These are phyloP conservation scores for Nebria brevicollis DNA, from an alignment of 2,888 invertebrate genomes.

Conservation along the genomic window DNA sequence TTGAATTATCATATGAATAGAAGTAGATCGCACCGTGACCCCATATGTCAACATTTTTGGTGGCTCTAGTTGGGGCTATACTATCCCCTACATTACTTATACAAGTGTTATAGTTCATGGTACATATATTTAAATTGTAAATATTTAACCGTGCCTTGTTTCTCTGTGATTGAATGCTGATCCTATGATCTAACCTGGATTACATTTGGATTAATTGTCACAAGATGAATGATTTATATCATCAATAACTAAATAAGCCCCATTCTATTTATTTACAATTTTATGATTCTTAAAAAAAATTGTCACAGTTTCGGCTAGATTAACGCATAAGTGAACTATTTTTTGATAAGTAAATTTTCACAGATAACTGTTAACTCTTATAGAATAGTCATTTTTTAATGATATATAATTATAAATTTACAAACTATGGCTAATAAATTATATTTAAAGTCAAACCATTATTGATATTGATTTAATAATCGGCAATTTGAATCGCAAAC, in stretches of 20 bases:
- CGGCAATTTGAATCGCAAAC: constrained; percentile 6
- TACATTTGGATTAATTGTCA: constrained; percentile 9
- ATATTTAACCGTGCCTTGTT: neutral
- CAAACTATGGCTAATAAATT: neutral
- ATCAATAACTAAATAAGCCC: neutral
- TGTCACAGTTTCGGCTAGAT: too few species aligned
- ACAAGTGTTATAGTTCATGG: neutral
- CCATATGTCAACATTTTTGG: constrained; percentile 58
- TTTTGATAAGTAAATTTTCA: too few species aligned
- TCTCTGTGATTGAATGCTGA: neutral
- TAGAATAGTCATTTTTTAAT: too few species aligned
- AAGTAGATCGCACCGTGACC: constrained; percentile 52
- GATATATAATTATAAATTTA: too few species aligned
- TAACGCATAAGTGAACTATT: too few species aligned
- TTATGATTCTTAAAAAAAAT: too few species aligned
- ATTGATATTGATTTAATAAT: neutral
- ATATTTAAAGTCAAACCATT: neutral
- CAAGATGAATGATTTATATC: neutral
- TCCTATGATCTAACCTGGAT: constrained; percentile 10
- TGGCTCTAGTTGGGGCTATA: neutral
- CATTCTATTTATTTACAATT: too few species aligned
- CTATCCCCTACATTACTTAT: neutral
- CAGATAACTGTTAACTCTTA: too few species aligned
- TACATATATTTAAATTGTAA: neutral
- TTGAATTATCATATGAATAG: constrained; percentile 59